A percentile compares a stretch with the other conserved stretches of the same genome.
phyloP scores from a whole-genome alignment of 2,888 invertebrate species.

The Nomada ruficornis region DNA sequence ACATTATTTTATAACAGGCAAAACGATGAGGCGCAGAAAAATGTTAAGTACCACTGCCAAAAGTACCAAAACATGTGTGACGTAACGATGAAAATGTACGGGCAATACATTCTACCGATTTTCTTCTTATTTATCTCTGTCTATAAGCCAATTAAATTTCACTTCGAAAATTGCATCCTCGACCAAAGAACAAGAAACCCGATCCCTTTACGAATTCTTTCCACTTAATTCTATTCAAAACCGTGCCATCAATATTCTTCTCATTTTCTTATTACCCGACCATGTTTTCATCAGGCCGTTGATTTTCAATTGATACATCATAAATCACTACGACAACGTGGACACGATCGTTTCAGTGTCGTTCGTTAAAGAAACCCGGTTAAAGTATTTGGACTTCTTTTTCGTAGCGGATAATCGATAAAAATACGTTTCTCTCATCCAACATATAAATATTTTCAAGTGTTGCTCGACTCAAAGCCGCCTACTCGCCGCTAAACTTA shows the following conservation, averaged over 20 bases:
- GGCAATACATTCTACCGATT: constrained; percentile 3
- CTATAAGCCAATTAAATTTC: constrained; percentile 23
- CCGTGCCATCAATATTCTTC: not conserved
- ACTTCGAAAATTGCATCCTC: constrained; percentile 6
- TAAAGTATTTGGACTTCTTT: constrained; percentile 33
- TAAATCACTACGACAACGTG: not conserved
- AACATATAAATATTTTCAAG: constrained; percentile 82
- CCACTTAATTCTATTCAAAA: too few relatives aligned
- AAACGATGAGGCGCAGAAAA: constrained; percentile 26
- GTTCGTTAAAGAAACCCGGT: not conserved
- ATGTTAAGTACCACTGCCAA: constrained; percentile 53
- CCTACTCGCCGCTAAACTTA: constrained; percentile 83
- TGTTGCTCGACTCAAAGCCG: constrained; percentile 80
- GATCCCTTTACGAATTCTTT: not conserved
- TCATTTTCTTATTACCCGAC: not conserved
- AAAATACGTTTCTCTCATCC: constrained; percentile 79
- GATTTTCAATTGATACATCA: not conserved
- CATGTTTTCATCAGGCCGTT: not conserved
- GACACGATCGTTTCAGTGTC: not conserved
- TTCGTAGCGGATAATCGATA: constrained; percentile 67
- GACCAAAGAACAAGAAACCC: not conserved
- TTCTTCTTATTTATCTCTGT: not conserved
- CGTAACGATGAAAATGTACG: constrained; percentile 59
- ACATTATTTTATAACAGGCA: not conserved
- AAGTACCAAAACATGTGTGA: constrained; percentile 46